These are phyloP conservation scores for Otus sunia DNA, from an alignment of 2,113 vertebrate species.

Conservation along the genomic window DNA sequence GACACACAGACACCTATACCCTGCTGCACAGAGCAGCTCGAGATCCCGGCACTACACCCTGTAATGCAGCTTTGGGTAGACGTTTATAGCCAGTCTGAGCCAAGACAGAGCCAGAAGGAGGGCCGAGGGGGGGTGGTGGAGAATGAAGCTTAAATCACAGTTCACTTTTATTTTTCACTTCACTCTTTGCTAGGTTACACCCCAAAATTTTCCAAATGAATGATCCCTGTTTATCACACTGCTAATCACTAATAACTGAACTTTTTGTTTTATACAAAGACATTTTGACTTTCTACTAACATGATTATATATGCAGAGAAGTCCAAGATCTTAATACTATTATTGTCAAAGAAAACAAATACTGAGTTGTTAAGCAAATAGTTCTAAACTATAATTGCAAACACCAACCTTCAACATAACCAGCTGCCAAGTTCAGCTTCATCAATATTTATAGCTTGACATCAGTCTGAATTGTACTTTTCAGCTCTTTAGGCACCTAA, in stretches of 20 bases:
- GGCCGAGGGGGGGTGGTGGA: accelerated
- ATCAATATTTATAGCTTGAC: slow-evolving; percentile 37
- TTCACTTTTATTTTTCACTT: background rate
- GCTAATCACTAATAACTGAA: background rate
- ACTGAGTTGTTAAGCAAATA: slow-evolving; percentile 28
- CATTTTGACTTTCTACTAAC: background rate
- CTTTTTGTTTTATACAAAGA: background rate
- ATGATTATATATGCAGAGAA: background rate
- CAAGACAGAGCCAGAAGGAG: background rate
- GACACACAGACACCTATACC: accelerated
- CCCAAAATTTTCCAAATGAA: background rate
- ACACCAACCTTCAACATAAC: background rate
- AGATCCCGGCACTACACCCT: too few relatives aligned
- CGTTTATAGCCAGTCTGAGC: background rate
- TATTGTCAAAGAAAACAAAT: slow-evolving; percentile 18
- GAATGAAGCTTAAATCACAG: background rate
- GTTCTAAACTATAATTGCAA: slow-evolving; percentile 10
- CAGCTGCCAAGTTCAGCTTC: slow-evolving; percentile 19
- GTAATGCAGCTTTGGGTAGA: background rate
- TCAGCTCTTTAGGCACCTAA: background rate
- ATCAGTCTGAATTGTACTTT: background rate
- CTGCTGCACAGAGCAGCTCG: background rate
- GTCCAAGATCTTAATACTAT: background rate
- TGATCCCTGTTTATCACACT: background rate
- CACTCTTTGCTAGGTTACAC: background rate